Base-by-base conservation (phyloP, 53 echinoderm and acorn worm species). In the Pentamera pediparva region DNA sequence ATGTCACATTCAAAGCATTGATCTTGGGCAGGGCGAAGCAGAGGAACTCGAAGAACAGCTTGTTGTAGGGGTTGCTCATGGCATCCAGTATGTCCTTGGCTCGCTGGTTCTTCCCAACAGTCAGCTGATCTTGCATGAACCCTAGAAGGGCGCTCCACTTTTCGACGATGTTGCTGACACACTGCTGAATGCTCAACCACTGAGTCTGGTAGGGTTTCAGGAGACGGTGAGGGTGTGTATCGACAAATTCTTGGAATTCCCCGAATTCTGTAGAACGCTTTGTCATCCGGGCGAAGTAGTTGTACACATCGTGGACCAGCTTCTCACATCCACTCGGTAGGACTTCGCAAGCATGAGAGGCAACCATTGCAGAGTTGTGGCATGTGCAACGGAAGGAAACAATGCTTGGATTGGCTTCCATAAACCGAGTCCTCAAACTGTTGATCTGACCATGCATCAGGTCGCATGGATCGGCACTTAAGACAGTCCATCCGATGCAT, bases 171-270 rank as follows among this genome's bases (percentile, higher is more conserved):
- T 32, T 57, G 29, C 29, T 31, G 29, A 57, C 21, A 20, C 58
- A 57, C 58, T 57, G 58, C 58, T 31, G 17, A 57, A 57, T 24
- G 21, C 58, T 57, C 58, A 62, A 21, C 62, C 62, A 62, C 35
- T 36, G 62, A 12, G 62, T 62, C 62, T 62, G 62, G 37, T 22
- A 62, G n/a, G 62, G 62, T 36, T 62, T 62, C 3, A 62, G 62
- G 37, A 62, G 62, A 15, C 62, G 62, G 20, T 62, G 62, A 17
- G 62, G 62, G 34, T 62, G 35, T 35, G 37, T 62, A 21, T 62
- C 62, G 5, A 37, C 37, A 20, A 62, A 62, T 22, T 33, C 37
- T 37, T 33, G 62, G 21, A 62, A 62, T 15, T 62, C 35, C 37
- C 62, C 62, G 37, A 57, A 57, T 32, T 57, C 29, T 31, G 26